Percentiles rank a stretch among this genome's conserved stretches.
Evolutionary conservation across 2,888 invertebrate species (phyloP).

Genomic region (Panzeria rudis): DNA sequence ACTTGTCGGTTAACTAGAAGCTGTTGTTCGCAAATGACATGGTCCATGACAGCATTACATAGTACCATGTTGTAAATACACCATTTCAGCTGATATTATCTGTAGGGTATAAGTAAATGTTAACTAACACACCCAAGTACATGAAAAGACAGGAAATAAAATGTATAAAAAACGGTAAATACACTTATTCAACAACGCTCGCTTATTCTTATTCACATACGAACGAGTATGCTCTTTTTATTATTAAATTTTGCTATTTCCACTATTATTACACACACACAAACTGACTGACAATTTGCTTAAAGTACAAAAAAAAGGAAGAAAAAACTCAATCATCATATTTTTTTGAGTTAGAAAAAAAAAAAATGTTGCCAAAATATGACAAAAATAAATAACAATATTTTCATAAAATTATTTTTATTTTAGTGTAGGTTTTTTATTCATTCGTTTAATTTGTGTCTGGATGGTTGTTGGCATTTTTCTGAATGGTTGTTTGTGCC

Average conservation of each 20-base stretch:
- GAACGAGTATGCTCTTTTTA: neutral
- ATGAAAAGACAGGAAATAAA: slow-evolving; percentile 19
- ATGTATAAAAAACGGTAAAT: slow-evolving; percentile 34
- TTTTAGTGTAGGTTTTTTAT: slow-evolving; percentile 7
- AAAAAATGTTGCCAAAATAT: slow-evolving; percentile 14
- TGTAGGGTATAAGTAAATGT: slow-evolving; percentile 40
- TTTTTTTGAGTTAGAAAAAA: neutral
- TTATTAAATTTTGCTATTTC: slow-evolving; percentile 25
- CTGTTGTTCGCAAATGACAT: too few relatives aligned
- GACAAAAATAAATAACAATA: slow-evolving; percentile 50
- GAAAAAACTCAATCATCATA: slow-evolving; percentile 1
- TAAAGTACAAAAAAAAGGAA: neutral
- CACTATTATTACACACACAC: slow-evolving; percentile 6
- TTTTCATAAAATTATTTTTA: slow-evolving; percentile 37
- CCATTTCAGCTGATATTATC: too few relatives aligned
- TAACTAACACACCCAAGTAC: slow-evolving; percentile 13
- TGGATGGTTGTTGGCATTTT: slow-evolving; percentile 1
- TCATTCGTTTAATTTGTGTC: slow-evolving; percentile 19
- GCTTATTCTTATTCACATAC: neutral
- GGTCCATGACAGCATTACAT: too few relatives aligned
- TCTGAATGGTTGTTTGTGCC: slow-evolving; percentile 4
- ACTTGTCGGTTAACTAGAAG: too few relatives aligned
- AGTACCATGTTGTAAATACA: too few relatives aligned
- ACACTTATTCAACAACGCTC: neutral
- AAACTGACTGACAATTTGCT: slow-evolving; percentile 40